These are phyloP conservation scores for Manis pentadactyla DNA, from an alignment of 2,797 vertebrate genomes.

Conservation along the genomic window DNA sequence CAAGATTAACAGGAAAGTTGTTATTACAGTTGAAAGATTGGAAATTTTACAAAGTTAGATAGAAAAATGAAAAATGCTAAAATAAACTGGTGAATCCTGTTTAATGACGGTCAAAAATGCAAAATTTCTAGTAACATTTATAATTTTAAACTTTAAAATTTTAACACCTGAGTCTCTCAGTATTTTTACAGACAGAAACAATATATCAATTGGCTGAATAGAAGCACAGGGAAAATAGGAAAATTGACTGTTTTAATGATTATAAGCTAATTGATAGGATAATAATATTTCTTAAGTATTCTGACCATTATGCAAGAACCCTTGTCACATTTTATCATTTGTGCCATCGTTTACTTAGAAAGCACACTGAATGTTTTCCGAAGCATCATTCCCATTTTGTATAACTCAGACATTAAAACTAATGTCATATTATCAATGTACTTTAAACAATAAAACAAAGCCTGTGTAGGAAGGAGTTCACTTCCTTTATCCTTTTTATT, in stretches of 20 bases:
- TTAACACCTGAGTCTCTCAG: background rate
- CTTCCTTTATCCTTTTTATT: constrained; percentile 74
- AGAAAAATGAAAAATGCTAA: constrained; percentile 39
- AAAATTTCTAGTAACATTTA: background rate
- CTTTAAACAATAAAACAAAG: constrained; percentile 49
- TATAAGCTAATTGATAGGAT: background rate
- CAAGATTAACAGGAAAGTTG: constrained; percentile 15
- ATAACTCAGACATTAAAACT: background rate
- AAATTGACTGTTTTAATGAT: background rate
- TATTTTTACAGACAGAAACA: constrained; percentile 24
- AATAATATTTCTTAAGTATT: background rate
- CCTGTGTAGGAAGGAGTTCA: background rate
- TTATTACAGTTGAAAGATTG: background rate
- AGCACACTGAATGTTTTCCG: background rate
- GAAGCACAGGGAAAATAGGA: background rate
- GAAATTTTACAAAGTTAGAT: constrained; percentile 19
- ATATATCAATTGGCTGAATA: background rate
- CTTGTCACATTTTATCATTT: background rate
- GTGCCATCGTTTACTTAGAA: constrained; percentile 15
- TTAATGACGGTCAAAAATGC: background rate
- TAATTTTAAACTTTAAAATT: constrained; percentile 35
- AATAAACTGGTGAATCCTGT: background rate
- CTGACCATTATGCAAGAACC: background rate
- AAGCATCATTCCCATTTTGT: background rate
- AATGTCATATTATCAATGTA: background rate